These are phyloP conservation scores for Spilogale gracilis DNA, from an alignment of 2,113 vertebrate species.

Conservation along the genomic window DNA sequence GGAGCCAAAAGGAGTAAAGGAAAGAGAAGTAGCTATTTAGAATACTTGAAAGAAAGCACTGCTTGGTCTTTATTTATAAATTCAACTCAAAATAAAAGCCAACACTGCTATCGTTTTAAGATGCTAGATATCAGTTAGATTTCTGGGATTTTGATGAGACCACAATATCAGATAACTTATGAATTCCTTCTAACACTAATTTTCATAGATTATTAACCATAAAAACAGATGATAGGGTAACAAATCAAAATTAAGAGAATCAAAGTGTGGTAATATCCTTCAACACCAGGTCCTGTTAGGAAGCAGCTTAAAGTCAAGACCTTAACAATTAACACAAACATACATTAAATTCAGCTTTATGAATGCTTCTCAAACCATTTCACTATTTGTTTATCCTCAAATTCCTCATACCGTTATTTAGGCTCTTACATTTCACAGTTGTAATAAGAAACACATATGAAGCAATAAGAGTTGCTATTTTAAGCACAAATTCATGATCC, in stretches of 20 bases:
- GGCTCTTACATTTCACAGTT: neutral
- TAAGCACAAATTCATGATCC: neutral
- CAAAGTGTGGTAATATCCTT: slow-evolving; percentile 25
- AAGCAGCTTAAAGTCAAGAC: slow-evolving; percentile 1
- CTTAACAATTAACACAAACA: slow-evolving; percentile 39
- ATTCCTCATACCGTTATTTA: slow-evolving; percentile 35
- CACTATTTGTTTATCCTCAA: slow-evolving; percentile 25
- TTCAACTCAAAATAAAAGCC: slow-evolving; percentile 25
- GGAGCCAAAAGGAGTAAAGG: slow-evolving; percentile 15
- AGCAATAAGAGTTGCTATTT: slow-evolving; percentile 29
- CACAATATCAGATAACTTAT: neutral
- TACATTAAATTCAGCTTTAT: slow-evolving; percentile 3
- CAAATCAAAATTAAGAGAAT: slow-evolving; percentile 63
- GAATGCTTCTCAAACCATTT: neutral
- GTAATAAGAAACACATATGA: slow-evolving; percentile 38
- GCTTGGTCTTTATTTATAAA: neutral
- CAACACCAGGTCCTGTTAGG: neutral
- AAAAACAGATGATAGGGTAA: slow-evolving; percentile 14
- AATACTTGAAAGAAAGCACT: slow-evolving; percentile 11
- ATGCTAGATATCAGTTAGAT: neutral
- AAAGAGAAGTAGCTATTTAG: neutral
- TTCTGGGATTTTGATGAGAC: slow-evolving; percentile 18
- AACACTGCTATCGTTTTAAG: slow-evolving; percentile 30
- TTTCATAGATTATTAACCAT: slow-evolving; percentile 39
- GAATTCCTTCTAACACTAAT: slow-evolving; percentile 65